Evolutionary conservation across 2,797 vertebrate genomes (phyloP).

Genomic region (Chrysolophus pictus): DNA sequence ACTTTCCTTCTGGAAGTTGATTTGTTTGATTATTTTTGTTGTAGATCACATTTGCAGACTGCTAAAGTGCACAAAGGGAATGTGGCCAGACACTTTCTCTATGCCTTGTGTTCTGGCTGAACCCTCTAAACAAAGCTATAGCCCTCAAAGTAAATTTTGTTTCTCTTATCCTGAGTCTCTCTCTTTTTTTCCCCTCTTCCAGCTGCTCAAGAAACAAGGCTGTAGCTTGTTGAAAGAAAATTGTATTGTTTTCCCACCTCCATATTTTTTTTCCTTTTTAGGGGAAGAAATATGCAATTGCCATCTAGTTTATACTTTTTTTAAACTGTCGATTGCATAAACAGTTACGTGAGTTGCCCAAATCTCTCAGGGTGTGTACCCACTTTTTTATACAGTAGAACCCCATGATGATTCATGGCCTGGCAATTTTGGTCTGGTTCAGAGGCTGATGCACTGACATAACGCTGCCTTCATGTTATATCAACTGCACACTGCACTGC

Average conservation of each 20-base stretch:
- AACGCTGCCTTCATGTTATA: background rate
- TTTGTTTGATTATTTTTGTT: slow-evolving; percentile 13
- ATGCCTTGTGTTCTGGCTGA: slow-evolving; percentile 1
- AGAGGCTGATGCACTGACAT: background rate
- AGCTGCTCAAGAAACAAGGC: background rate
- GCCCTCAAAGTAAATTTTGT: background rate
- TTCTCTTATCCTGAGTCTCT: background rate
- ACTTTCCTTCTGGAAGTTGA: background rate
- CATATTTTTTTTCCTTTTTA: background rate
- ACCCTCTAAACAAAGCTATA: slow-evolving; percentile 2
- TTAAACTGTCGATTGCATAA: background rate
- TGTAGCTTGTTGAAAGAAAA: background rate
- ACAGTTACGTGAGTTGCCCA: background rate
- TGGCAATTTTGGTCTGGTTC: background rate
- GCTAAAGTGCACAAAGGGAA: background rate
- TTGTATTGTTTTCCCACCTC: background rate
- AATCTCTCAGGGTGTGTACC: background rate
- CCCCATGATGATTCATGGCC: background rate
- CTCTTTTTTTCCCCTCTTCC: background rate
- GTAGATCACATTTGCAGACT: background rate
- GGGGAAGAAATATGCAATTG: background rate
- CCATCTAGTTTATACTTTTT: background rate
- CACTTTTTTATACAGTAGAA: background rate
- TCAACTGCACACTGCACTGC: background rate
- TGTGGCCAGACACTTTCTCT: background rate